phyloP scores from a whole-genome alignment of 1,140 invertebrate genomes.

The Linepithema humile region DNA sequence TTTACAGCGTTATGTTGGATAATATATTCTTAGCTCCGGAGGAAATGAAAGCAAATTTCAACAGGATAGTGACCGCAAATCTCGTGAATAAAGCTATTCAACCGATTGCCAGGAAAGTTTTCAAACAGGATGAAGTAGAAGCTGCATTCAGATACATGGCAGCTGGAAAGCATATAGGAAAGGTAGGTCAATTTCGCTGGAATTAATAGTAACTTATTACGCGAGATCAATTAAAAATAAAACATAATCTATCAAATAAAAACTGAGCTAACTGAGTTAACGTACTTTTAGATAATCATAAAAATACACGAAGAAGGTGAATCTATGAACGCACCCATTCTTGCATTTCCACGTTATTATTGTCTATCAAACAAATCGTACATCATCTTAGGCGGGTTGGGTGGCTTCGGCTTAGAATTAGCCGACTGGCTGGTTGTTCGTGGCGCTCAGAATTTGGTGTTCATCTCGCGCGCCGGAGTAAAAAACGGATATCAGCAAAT shows the following conservation, averaged over 20 bases:
- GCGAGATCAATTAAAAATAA: background rate
- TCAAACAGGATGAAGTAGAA: slow-evolving; percentile 82
- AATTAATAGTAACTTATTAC: no score
- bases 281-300: slow-evolving; percentile 84
- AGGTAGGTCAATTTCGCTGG: slow-evolving; percentile 82
- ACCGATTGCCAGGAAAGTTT: slow-evolving; percentile 82
- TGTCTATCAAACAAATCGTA: slow-evolving; percentile 84
- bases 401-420: slow-evolving; percentile 92
- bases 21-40: accelerated
- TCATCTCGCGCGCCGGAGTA: slow-evolving; percentile 89
- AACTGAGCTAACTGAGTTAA: background rate
- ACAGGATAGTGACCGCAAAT: slow-evolving; percentile 45
- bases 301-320: slow-evolving; percentile 84
- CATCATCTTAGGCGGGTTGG: slow-evolving; percentile 88
- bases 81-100: slow-evolving; percentile 84
- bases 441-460: slow-evolving; percentile 88
- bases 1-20: slow-evolving; percentile 88
- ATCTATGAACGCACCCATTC: slow-evolving; percentile 68
- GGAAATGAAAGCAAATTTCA: background rate
- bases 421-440: slow-evolving; percentile 90
- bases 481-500: slow-evolving; percentile 88
- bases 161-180: slow-evolving; percentile 90
- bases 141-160: slow-evolving; percentile 87
- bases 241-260: no score
- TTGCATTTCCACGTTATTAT: slow-evolving; percentile 84